Evolutionary conservation across 2,113 vertebrate genomes (phyloP).

Genomic region (Platichthys stellatus): DNA sequence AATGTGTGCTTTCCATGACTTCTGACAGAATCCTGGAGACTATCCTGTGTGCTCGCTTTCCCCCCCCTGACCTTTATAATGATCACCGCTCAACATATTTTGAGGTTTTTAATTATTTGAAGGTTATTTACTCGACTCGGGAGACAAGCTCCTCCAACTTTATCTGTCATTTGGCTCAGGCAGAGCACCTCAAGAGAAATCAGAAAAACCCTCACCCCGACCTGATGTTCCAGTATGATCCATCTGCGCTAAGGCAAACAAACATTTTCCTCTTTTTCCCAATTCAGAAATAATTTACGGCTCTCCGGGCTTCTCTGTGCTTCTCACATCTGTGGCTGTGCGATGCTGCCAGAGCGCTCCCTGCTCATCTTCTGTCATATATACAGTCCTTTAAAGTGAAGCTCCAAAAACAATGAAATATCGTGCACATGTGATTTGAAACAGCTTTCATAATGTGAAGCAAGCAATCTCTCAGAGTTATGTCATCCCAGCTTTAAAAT

Average conservation of each 20-base stretch:
- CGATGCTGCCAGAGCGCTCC: constrained; percentile 39
- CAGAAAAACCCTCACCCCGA: not conserved
- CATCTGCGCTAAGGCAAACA: constrained; percentile 50
- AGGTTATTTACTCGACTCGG: constrained; percentile 3
- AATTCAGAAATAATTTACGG: constrained; percentile 47
- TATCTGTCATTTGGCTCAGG: constrained; percentile 1
- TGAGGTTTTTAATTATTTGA: constrained; percentile 15
- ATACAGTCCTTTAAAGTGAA: constrained; percentile 55
- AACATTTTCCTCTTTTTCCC: constrained; percentile 32
- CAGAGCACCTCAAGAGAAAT: constrained; percentile 13
- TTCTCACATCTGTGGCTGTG: constrained; percentile 43
- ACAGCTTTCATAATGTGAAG: constrained; percentile 63
- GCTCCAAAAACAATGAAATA: constrained; percentile 63
- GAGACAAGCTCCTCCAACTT: constrained; percentile 17
- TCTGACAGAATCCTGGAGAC: constrained; percentile 8
- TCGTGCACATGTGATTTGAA: constrained; percentile 66
- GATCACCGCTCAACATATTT: constrained; percentile 17
- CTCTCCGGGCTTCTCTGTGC: constrained; percentile 30
- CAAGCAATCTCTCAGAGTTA: constrained; percentile 50
- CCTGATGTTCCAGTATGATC: constrained; percentile 7
- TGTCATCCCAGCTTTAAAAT: constrained; percentile 67
- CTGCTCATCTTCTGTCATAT: constrained; percentile 51
- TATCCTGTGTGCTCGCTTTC: constrained; percentile 26
- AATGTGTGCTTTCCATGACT: constrained; percentile 57
- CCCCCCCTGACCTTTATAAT: constrained; percentile 4